phyloP scores from a whole-genome alignment of 2,888 invertebrate species.

The Platynereis dumerilii region DNA sequence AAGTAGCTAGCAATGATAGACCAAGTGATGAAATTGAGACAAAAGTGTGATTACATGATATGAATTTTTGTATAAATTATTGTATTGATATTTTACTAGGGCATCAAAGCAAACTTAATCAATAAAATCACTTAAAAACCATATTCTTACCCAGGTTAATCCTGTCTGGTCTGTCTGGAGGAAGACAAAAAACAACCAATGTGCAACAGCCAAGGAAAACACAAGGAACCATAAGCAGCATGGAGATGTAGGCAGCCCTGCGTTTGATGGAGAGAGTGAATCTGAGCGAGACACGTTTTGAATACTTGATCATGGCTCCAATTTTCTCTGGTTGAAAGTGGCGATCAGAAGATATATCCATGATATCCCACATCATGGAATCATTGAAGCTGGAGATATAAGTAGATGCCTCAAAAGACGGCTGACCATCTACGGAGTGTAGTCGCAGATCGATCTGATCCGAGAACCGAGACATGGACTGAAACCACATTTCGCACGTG shows the following conservation, averaged over 20 bases:
- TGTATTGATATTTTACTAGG: too few relatives aligned
- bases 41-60: too few relatives aligned
- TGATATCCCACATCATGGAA: slow-evolving; percentile 29
- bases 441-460: slow-evolving; percentile 11
- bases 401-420: slow-evolving; percentile 21
- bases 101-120: too few relatives aligned
- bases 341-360: slow-evolving; percentile 11
- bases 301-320: slow-evolving; percentile 24
- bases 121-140: too few relatives aligned
- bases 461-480: slow-evolving; percentile 19
- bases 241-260: slow-evolving; percentile 20
- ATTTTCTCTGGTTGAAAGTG: slow-evolving; percentile 11
- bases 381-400: slow-evolving; percentile 27
- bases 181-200: slow-evolving; percentile 24
- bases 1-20: too few relatives aligned
- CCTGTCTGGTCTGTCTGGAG: slow-evolving; percentile 30
- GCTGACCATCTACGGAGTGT: background rate
- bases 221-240: slow-evolving; percentile 28
- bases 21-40: too few relatives aligned
- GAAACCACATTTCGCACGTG: slow-evolving; percentile 21
- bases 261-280: slow-evolving; percentile 20
- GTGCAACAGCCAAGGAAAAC: slow-evolving; percentile 23
- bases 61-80: too few relatives aligned
- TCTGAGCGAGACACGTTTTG: slow-evolving; percentile 20
- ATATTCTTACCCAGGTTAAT: slow-evolving; percentile 28